These are phyloP conservation scores for Idaea dimidiata DNA, from an alignment of 2,888 invertebrate genomes.

Conservation along the genomic window DNA sequence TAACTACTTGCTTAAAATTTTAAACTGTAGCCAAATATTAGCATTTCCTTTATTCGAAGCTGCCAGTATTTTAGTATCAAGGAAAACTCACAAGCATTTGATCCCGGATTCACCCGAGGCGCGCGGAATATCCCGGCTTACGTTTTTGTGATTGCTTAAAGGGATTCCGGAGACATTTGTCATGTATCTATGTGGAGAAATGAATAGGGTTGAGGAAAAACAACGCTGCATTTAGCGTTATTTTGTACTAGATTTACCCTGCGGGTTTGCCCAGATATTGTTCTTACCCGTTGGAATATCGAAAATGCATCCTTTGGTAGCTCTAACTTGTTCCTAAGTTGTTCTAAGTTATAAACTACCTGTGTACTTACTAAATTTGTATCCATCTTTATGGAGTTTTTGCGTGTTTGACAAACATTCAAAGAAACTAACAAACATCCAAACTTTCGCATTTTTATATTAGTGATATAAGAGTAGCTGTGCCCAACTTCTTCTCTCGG, in stretches of 20 bases:
- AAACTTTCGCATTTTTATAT: too few species aligned
- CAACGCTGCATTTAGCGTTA: not conserved
- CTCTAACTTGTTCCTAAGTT: too few species aligned
- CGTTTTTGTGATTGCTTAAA: constrained; percentile 1
- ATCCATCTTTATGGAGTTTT: too few species aligned
- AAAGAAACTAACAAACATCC: too few species aligned
- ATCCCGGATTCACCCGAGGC: constrained; percentile 9
- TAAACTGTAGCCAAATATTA: not conserved
- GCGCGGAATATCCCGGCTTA: not conserved
- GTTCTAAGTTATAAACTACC: too few species aligned
- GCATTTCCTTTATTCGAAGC: not conserved
- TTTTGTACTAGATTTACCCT: not conserved
- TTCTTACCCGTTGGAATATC: too few species aligned
- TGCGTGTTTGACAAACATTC: too few species aligned
- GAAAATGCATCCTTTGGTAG: too few species aligned
- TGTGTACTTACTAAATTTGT: too few species aligned
- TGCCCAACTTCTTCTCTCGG: too few species aligned
- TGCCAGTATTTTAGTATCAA: not conserved
- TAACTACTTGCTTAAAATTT: not conserved
- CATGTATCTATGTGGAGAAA: not conserved
- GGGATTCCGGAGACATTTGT: not conserved
- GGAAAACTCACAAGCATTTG: constrained; percentile 9
- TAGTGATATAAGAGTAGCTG: too few species aligned
- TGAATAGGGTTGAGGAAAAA: not conserved
- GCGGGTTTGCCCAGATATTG: not conserved